Conservation (phyloP, 1,140 invertebrate species). For the Aphelinus certus region DNA sequence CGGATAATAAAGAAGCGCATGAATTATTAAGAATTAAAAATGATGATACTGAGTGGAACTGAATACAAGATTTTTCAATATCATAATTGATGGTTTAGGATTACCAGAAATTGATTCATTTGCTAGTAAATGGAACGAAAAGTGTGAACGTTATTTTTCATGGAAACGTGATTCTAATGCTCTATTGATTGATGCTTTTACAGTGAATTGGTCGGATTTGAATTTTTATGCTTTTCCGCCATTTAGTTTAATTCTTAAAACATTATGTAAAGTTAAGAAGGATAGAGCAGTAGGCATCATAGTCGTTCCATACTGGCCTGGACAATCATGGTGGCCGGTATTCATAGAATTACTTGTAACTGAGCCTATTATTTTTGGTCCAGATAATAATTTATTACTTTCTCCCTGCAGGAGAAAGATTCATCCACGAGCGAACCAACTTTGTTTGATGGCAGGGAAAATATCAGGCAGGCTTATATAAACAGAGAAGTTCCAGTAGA, state of each 20-base stretch:
- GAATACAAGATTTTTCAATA: no score
- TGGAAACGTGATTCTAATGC: no score
- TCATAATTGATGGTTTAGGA: no score
- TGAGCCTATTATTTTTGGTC: neutral
- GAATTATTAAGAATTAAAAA: no score
- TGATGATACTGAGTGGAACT: no score
- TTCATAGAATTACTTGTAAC: constrained; percentile 18
- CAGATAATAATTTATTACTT: constrained; percentile 25
- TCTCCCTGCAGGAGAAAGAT: constrained; percentile 29
- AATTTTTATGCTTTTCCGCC: neutral
- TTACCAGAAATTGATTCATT: no score
- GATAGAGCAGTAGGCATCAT: constrained; percentile 25
- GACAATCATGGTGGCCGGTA: constrained; percentile 26
- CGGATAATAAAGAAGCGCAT: no score
- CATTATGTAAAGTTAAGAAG: constrained; percentile 26
- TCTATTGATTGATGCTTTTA: no score
- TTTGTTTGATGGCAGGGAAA: constrained; percentile 30
- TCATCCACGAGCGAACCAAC: constrained; percentile 15
- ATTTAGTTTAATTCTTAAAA: constrained; percentile 28
- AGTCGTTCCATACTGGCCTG: constrained; percentile 27
- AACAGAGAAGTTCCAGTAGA: neutral
- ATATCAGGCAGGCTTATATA: constrained; percentile 32
- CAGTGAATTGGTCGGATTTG: no score
- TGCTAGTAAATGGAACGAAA: no score
- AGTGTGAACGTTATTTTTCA: no score